Evolutionary conservation across 2,888 invertebrate genomes (phyloP), one percentile per base, ranked within the genome.

Genomic region (Cactoblastis cactorum): DNA sequence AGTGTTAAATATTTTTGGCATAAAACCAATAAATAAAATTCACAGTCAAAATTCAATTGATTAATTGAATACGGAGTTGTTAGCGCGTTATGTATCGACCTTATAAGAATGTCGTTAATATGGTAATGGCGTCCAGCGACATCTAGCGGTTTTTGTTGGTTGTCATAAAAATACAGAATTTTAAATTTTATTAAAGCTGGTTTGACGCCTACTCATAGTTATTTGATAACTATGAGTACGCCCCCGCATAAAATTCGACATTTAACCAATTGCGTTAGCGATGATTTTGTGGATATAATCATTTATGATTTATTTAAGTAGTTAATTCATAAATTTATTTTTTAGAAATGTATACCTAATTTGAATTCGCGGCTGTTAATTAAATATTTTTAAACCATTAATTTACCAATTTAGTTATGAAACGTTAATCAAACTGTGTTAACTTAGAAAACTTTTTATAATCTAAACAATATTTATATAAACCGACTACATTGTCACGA

Each of bases 41-140:
- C 19, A 6, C 9, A 34, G 24, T 24, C 45, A 46, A 33, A 19
- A 34, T 34, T 33, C 15, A 47, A 24, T 45, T 35, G 34, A 34
- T 47, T 37, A 22, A 47, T 46, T 46, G 35, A 48, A 48, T 38
- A 24, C 22, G 15, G 15, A 17, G 5, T 9, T 19, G 46, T 47
- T 24, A 47, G 37, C 46, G n/a, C 18, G 22, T 22, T 47, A 34
- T 19, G n/a, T 47, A 19, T 22, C 33, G 35, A 37, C 35, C 46
- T 35, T 47, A 24, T 47, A 35, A 47, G 46, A 35, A 24, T 22
- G 19, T 35, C 46, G 46, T 47, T 47, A 47, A 47, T 47, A 47
- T 47, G 46, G 12, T 18, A 47, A 47, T 47, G 3, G 28, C n/a
- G n/a, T n/a, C n/a, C n/a, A n/a, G n/a, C n/a, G n/a, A 15, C 12